Evolutionary conservation across 2,113 vertebrate genomes (phyloP).

Genomic region (Rhinichthys klamathensis): DNA sequence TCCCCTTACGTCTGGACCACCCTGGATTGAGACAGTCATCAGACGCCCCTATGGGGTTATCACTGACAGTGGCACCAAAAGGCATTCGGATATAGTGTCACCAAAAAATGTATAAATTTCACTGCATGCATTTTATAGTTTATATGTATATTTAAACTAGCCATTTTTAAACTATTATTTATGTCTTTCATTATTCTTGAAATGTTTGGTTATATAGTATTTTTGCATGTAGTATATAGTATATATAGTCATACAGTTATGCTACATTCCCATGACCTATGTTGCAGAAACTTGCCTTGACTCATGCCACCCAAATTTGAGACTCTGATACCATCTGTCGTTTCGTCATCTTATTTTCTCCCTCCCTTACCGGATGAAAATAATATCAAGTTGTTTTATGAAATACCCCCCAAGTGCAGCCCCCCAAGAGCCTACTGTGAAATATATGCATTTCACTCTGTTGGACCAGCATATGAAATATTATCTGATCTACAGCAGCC

Average conservation of each 20-base stretch:
- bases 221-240: background rate
- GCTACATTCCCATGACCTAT: conserved; percentile 16
- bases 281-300: conserved; percentile 5
- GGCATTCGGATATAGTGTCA: background rate
- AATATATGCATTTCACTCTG: conserved; percentile 44
- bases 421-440: conserved; percentile 26
- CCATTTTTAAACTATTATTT: background rate
- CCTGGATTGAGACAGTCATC: conserved; percentile 52
- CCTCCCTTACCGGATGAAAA: conserved; percentile 3
- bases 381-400: conserved; percentile 34
- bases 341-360: conserved; percentile 34
- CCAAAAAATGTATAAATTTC: background rate
- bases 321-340: conserved; percentile 43
- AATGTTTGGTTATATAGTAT: background rate
- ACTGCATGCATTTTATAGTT: background rate
- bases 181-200: background rate
- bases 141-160: background rate
- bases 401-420: conserved; percentile 40
- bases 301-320: conserved; percentile 17
- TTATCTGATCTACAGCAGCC: conserved; percentile 53
- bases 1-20: conserved; percentile 68
- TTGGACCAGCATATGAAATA: conserved; percentile 45
- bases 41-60: conserved; percentile 40
- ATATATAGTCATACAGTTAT: background rate
- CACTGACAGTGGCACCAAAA: background rate